A percentile compares a stretch with the other conserved stretches of the same genome.
Conservation (phyloP, 92 coral and sea anemone genomes). For the Pocillopora meandrina region DNA sequence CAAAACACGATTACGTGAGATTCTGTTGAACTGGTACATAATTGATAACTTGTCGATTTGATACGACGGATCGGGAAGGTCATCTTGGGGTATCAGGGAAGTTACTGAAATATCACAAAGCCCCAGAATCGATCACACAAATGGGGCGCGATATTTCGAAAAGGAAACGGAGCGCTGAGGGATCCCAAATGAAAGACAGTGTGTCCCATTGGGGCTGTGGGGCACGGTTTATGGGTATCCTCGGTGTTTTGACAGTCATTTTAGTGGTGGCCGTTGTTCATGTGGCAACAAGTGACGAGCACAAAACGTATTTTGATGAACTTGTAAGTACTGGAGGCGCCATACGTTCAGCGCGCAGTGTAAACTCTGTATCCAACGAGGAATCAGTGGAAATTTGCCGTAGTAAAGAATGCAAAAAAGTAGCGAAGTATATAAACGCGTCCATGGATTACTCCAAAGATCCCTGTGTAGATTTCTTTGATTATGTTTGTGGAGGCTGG, state of each 20-base stretch:
- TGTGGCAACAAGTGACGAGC: constrained; percentile 93
- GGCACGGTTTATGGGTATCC: constrained; percentile 82
- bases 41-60: constrained; percentile 33
- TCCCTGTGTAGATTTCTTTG: constrained; percentile 91
- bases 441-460: constrained; percentile 78
- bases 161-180: constrained; percentile 28
- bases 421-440: constrained; percentile 77
- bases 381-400: constrained; percentile 58
- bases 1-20: constrained; percentile 45
- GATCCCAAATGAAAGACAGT: constrained; percentile 19
- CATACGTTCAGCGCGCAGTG: constrained; percentile 82
- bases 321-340: constrained; percentile 98
- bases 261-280: constrained; percentile 93
- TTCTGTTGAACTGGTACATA: constrained; percentile 33
- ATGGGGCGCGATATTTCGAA: constrained; percentile 66
- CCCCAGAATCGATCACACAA: constrained; percentile 23
- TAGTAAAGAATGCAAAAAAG: constrained; percentile 69
- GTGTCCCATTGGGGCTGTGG: constrained; percentile 68
- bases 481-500: constrained; percentile 97
- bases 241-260: constrained; percentile 86
- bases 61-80: constrained; percentile 34
- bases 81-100: constrained; percentile 20
- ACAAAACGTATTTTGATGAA: constrained; percentile 93
- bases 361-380: constrained; percentile 32
- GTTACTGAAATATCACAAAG: constrained; percentile 4